A percentile compares a stretch with the other conserved stretches of the same genome.
Conservation (phyloP, 2,797 vertebrate genomes). For the Danio albolineatus region DNA sequence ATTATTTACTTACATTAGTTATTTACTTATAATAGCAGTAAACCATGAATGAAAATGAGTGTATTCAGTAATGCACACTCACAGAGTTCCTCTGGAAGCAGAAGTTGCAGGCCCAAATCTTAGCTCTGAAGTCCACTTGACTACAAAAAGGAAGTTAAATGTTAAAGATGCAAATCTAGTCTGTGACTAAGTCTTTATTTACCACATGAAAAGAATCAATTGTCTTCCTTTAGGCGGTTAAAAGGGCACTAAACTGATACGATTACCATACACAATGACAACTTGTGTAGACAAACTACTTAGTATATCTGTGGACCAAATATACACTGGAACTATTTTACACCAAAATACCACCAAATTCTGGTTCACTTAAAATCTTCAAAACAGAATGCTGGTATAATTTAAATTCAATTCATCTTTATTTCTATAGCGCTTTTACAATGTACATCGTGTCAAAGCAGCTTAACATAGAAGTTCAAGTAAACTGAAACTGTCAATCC, state of each 20-base stretch:
- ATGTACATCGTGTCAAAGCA: too few relatives aligned
- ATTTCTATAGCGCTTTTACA: too few relatives aligned
- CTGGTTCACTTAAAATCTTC: background rate
- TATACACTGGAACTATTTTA: background rate
- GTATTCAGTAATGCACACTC: slow-evolving; percentile 61
- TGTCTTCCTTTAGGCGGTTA: background rate
- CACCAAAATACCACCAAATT: background rate
- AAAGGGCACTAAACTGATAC: background rate
- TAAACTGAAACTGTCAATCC: too few relatives aligned
- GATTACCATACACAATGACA: slow-evolving; percentile 5
- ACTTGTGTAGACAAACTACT: background rate
- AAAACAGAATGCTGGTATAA: background rate
- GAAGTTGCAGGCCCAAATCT: slow-evolving; percentile 98
- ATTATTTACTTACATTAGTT: background rate
- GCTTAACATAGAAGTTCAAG: too few relatives aligned
- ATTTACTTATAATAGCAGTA: background rate
- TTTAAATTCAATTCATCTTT: too few relatives aligned
- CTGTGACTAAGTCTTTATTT: background rate
- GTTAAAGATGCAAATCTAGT: background rate
- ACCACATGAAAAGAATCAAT: background rate
- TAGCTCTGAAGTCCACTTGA: slow-evolving; percentile 96
- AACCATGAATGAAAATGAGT: background rate
- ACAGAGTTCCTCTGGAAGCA: slow-evolving; percentile 98
- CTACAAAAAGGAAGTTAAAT: slow-evolving; percentile 72
- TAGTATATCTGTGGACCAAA: background rate